phyloP scores from a whole-genome alignment of 2,797 vertebrate genomes.

The Rhincodon typus region DNA sequence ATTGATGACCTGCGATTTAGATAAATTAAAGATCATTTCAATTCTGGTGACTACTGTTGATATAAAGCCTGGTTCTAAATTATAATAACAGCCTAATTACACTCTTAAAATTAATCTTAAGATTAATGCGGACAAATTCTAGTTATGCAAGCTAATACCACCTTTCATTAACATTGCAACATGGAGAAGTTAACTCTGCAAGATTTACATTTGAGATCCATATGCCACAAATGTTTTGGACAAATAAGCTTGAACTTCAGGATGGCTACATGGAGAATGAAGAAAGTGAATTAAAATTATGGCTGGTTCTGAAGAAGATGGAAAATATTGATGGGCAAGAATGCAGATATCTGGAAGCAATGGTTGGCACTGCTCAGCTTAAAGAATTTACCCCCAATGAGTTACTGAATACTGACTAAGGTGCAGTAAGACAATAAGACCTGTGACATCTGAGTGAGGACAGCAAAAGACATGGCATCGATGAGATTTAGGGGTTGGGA shows the following conservation, averaged over 20 bases:
- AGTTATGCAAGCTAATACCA: not conserved
- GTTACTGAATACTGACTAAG: not conserved
- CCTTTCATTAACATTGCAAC: not conserved
- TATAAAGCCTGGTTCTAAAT: not conserved
- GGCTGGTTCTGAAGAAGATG: not conserved
- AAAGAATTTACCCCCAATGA: not conserved
- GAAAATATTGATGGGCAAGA: not conserved
- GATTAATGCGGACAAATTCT: not conserved
- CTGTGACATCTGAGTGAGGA: not conserved
- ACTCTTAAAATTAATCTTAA: slow-evolving; percentile 23
- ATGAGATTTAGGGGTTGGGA: not conserved
- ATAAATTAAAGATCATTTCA: no score
- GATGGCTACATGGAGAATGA: not conserved
- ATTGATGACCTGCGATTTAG: no score
- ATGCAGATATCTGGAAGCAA: not conserved
- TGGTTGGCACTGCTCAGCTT: not conserved
- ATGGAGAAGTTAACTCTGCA: not conserved
- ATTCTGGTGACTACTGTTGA: not conserved
- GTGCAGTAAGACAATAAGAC: not conserved
- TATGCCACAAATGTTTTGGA: not conserved
- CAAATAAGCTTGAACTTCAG: not conserved
- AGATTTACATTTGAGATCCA: not conserved
- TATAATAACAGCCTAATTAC: slow-evolving; percentile 1
- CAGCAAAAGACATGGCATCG: not conserved
- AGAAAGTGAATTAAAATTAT: not conserved